These are phyloP conservation scores for Drosophila tropicalis DNA, from an alignment of 1,140 invertebrate genomes.

Conservation along the genomic window DNA sequence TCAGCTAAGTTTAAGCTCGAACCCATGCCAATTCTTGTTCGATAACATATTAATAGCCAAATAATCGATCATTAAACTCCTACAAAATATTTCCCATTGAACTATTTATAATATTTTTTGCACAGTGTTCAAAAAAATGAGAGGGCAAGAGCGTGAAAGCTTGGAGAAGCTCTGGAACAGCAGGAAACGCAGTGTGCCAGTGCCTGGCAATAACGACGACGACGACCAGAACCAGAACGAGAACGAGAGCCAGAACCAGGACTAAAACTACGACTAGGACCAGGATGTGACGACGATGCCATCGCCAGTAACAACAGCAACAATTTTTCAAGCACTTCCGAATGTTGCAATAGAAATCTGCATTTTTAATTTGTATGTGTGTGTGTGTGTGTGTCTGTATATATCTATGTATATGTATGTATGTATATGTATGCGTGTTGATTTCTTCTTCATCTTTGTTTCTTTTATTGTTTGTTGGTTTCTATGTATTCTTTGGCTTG, in stretches of 20 bases:
- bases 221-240: slow-evolving; percentile 19
- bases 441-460: slow-evolving; percentile 49
- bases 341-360: slow-evolving; percentile 76
- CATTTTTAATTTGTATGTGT: slow-evolving; percentile 69
- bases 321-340: slow-evolving; percentile 73
- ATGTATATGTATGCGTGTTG: slow-evolving; percentile 48
- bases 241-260: slow-evolving; percentile 36
- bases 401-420: slow-evolving; percentile 22
- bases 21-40: too few species aligned
- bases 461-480: slow-evolving; percentile 40
- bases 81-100: not conserved
- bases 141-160: slow-evolving; percentile 1
- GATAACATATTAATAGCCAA: too few species aligned
- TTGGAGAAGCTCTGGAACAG: slow-evolving; percentile 45
- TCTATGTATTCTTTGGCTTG: slow-evolving; percentile 38
- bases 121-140: not conserved
- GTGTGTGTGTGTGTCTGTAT: slow-evolving; percentile 25
- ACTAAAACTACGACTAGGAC: slow-evolving; percentile 5
- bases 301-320: slow-evolving; percentile 48
- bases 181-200: slow-evolving; percentile 37
- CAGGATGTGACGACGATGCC: slow-evolving; percentile 28
- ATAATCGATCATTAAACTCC: too few species aligned
- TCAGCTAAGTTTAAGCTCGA: too few species aligned
- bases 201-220: slow-evolving; percentile 56
- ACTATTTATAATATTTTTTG: not conserved